Evolutionary conservation across 2,888 invertebrate genomes (phyloP), one percentile per base, ranked within the genome.

Genomic region (Calliphora vomitoria): DNA sequence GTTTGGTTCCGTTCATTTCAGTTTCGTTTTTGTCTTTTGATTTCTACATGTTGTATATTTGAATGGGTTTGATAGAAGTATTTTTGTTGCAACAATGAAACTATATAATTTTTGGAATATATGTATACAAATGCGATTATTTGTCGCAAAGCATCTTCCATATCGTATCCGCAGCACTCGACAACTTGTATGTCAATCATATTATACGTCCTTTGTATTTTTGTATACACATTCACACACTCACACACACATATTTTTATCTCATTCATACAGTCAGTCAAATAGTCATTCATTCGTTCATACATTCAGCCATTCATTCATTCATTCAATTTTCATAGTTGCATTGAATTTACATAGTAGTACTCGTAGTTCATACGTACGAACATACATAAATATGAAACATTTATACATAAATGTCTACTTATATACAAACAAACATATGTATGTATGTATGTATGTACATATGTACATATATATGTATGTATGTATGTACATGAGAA

Each of bases 121-220:
- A 31, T 60, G 13, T 38, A 68, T 10, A 50, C 25, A 84, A 81
- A 82, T 84, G 62, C 44, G 87, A 87, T 87, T 87, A 87, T 87
- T 87, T 84, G 84, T 87, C 84, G 87, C 60, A 84, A 82, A 78
- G 78, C 87, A 87, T 81, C 84, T 87, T 84, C 80, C 84, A 84
- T 87, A 81, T 86, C 88, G 86, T 71, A 88, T 86, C 89, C 89
- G 85, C 88, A 86, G 82, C 88, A 88, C 88, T 89, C 86, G 82
- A 87, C 85, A 83, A 85, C 78, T 83, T 88, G 88, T 80, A 72
- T 85, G 87, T 85, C 87, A 87, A 87, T 87, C 87, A 87, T 74
- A 69, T 87, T 87, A 82, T 82, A 68, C 81, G 72, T 84, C 55
- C 81, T 76, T 87, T 87, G 84, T 74, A 78, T 76, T 69, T 62